Evolutionary conservation across 2,113 vertebrate genomes (phyloP), one percentile per base, ranked within the genome.

Genomic region (Apaloderma vittatum): DNA sequence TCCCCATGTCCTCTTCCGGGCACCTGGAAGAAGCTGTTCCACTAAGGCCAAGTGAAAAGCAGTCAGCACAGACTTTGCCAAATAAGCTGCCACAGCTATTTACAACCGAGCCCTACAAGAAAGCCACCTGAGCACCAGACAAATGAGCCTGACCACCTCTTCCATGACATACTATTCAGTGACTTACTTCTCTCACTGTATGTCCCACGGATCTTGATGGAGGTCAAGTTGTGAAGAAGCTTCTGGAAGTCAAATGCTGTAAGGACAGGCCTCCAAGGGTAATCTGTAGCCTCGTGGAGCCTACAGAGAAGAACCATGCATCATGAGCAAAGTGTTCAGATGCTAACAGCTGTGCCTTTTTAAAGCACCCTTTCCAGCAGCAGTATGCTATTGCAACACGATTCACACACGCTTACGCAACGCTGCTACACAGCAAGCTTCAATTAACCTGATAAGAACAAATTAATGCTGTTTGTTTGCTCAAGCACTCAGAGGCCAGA

Each of bases 121-220:
- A 66, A 66, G 19, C 19, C 88, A 90, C 8, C 9, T 1, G 4
- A 95, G 30, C 57, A 46, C 23, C 4, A 59, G 21, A 67, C 0
- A 3, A 73, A 61, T 2, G 8, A 24, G 34, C 46, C 34, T 68
- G 5, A 20, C 46, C 16, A 15, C 76, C 34, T 52, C 18, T 84
- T 67, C 55, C 34, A 29, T 0, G 1, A 75, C 1, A 0, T 13
- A 36, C 54, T 49, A 29, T 77, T 75, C 61, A 70, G 76, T 0
- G 2, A 97, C 99, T 93, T 98, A 99, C 99, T 99, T 97, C 96
- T 99, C 87, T 99, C 99, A 11, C 99, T 99, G 96, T 99, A 99
- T 1, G 99, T 99, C 52, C 99, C 99, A 2, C 99, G 98, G 96
- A 99, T 99, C 97, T 99, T 99, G 94, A 99, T 97, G 75, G 99